These are phyloP conservation scores for Lepilemur ruficaudatus DNA, from an alignment of 2,797 vertebrate genomes.

Conservation along the genomic window DNA sequence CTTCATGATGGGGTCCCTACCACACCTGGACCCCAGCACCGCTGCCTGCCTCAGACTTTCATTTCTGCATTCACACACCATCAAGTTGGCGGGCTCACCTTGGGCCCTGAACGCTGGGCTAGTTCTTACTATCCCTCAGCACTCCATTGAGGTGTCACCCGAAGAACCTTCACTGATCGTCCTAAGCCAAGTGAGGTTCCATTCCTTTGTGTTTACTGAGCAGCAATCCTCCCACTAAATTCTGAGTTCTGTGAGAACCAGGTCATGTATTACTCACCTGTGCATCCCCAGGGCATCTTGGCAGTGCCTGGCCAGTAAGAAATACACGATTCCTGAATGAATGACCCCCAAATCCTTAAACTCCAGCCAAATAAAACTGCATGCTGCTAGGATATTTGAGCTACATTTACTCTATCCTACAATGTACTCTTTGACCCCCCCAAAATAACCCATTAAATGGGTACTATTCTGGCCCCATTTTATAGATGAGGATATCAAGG, in stretches of 20 bases:
- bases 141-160: neutral
- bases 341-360: neutral
- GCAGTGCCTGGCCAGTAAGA: neutral
- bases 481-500: neutral
- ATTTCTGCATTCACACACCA: neutral
- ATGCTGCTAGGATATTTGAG: neutral
- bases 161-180: neutral
- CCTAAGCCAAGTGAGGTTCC: neutral
- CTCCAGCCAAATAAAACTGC: neutral
- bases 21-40: too few species aligned
- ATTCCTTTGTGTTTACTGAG: neutral
- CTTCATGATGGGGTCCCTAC: neutral
- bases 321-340: rapidly evolving
- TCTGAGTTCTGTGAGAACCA: neutral
- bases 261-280: neutral
- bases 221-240: neutral
- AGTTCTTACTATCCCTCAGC: neutral
- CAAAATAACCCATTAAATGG: neutral
- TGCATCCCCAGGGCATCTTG: neutral
- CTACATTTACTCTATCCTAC: neutral
- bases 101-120: neutral
- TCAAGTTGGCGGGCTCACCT: neutral
- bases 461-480: neutral
- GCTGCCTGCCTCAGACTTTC: neutral
- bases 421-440: neutral